Conservation (phyloP, 2,797 vertebrate species). For the Anguilla obscura region DNA sequence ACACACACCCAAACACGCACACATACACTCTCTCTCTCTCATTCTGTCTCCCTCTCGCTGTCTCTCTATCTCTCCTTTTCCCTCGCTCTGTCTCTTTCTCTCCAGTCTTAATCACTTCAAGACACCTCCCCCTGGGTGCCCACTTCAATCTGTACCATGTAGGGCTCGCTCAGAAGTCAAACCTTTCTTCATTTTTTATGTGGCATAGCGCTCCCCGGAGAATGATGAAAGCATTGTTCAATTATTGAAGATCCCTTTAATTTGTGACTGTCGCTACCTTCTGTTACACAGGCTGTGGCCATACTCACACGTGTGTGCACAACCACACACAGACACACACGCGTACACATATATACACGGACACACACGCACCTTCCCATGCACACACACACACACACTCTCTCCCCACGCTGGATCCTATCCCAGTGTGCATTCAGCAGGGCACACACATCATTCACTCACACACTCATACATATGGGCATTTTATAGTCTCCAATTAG, state of each 20-base stretch:
- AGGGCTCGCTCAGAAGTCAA: neutral
- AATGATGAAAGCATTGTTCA: conserved; percentile 15
- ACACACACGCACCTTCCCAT: too few species aligned
- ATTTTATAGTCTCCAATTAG: too few species aligned
- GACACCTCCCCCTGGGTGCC: neutral
- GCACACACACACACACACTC: neutral
- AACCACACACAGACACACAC: neutral
- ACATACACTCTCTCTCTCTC: neutral
- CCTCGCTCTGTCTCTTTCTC: neutral
- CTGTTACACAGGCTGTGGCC: neutral
- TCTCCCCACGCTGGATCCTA: too few species aligned
- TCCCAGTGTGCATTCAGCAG: too few species aligned
- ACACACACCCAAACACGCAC: too few species aligned
- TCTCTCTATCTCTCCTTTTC: neutral
- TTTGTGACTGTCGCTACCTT: conserved; percentile 8
- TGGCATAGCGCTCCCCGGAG: neutral
- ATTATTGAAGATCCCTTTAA: conserved; percentile 22
- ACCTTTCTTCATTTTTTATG: conserved; percentile 26
- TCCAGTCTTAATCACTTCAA: neutral
- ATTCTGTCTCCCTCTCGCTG: neutral
- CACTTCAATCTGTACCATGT: neutral
- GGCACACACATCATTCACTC: too few species aligned
- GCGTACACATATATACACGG: neutral
- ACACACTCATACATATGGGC: too few species aligned
- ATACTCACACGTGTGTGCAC: neutral